Evolutionary conservation across 2,113 vertebrate genomes (phyloP).

Genomic region (Salvator merianae): DNA sequence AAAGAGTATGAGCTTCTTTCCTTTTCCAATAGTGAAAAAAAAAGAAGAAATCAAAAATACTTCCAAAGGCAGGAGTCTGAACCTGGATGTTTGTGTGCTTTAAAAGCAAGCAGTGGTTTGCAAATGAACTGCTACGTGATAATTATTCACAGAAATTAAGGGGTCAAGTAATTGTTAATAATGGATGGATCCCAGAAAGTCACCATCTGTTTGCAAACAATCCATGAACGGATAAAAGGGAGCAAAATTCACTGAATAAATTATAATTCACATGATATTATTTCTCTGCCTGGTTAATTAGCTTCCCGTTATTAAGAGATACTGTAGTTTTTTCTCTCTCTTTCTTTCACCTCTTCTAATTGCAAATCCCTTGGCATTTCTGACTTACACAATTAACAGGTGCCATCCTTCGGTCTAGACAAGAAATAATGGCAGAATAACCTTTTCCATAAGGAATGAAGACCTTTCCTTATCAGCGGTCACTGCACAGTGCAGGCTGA

Average conservation of each 20-base stretch:
- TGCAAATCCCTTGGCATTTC: conserved; percentile 45
- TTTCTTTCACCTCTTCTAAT: conserved; percentile 5
- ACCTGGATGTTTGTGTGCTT: background rate
- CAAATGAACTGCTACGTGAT: background rate
- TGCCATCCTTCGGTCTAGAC: conserved; percentile 13
- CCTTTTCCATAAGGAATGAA: conserved; percentile 16
- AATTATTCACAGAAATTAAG: conserved; percentile 38
- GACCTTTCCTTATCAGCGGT: background rate
- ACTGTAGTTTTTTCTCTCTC: background rate
- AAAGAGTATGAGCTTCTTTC: too few species aligned
- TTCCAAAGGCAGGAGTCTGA: background rate
- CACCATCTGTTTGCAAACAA: conserved; percentile 41
- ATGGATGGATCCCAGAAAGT: conserved; percentile 27
- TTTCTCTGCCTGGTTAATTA: conserved; percentile 34
- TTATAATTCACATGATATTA: conserved; percentile 40
- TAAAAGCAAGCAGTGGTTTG: background rate
- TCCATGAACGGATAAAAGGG: conserved; percentile 25
- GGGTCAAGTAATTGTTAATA: conserved; percentile 36
- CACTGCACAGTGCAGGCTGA: background rate
- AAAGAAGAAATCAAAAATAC: too few species aligned
- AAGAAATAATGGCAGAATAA: conserved; percentile 20
- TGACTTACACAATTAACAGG: conserved; percentile 26
- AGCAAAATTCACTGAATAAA: conserved; percentile 35
- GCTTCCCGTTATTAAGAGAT: conserved; percentile 15
- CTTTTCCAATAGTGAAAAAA: too few species aligned